Evolutionary conservation across 1,140 invertebrate species (phyloP), one percentile per base, ranked within the genome.

Genomic region (Mactra quadrangularis): DNA sequence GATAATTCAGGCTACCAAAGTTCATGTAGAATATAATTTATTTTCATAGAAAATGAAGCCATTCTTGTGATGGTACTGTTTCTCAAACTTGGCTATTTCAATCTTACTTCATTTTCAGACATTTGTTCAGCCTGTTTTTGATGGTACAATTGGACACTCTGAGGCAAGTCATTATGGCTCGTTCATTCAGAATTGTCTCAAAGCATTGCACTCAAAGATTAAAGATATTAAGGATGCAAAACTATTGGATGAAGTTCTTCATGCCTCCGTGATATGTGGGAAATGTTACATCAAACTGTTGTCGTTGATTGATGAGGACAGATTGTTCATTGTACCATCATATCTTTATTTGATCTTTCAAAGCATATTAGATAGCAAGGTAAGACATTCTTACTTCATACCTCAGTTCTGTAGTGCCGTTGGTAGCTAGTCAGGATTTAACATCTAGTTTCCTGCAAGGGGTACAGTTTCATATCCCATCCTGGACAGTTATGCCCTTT

Each of bases 171-270:
- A 47, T 7, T 57, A 57, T 29, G 31, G 17, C 9, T 3, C 1
- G 29, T 72, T 55, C 45, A 57, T 72, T 11, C 70, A 72, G 27
- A 33, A 35, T 7, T 72, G 70, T 55, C 47, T 72, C 3, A 45
- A 72, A 31, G 27, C 31, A 35, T 41, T 55, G 3, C 15, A 52
- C 1, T 52, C 50, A 25, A 55, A 72, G 4, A 3, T 35, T 1
- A 41, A 55, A 9, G 29, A 15, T n/a, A 17, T 57, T 15, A n/a
- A 57, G 22, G 70, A 72, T 25, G 25, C 2, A 9, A 27, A 3
- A 25, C 29, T 38, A 25, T 9, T 55, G 3, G 52, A 55, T 33
- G 50, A 72, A 29, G 31, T 57, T 25, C 50, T 72, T 3, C 17
- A 35, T 11, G 22, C 53, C 7, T 1, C 50, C 31, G 31, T 72